Evolutionary conservation across 2,113 vertebrate genomes (phyloP).

Genomic region (Caretta caretta): DNA sequence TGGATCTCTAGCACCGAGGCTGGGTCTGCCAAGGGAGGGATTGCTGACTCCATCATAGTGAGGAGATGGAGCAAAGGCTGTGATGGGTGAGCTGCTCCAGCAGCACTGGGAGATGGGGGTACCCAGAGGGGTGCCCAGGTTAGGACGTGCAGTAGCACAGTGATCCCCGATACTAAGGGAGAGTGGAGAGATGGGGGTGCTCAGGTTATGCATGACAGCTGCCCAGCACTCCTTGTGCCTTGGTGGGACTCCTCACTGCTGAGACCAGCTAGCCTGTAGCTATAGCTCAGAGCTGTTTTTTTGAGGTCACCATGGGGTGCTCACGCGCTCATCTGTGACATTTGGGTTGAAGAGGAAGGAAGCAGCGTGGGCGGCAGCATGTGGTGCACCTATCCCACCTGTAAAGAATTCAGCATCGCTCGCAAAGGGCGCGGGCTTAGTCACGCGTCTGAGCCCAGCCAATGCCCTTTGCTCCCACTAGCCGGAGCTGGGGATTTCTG

Average conservation of each 20-base stretch:
- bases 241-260: not conserved
- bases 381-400: not conserved
- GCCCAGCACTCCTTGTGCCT: not conserved
- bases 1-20: not conserved
- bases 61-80: not conserved
- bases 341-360: conserved; percentile 30
- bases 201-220: not conserved
- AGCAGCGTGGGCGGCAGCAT: conserved; percentile 4
- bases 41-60: not conserved
- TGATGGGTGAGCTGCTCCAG: not conserved
- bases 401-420: not conserved
- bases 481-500: not conserved
- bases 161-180: not conserved
- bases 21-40: not conserved
- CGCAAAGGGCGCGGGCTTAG: not conserved
- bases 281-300: not conserved
- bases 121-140: not conserved
- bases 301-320: not conserved
- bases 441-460: not conserved
- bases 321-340: not conserved
- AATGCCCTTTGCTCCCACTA: not conserved
- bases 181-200: too few species aligned
- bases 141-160: not conserved
- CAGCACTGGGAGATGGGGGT: not conserved
- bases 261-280: not conserved